Base-by-base conservation (phyloP, 2,888 invertebrate genomes). In the Thereva nobilitata region DNA sequence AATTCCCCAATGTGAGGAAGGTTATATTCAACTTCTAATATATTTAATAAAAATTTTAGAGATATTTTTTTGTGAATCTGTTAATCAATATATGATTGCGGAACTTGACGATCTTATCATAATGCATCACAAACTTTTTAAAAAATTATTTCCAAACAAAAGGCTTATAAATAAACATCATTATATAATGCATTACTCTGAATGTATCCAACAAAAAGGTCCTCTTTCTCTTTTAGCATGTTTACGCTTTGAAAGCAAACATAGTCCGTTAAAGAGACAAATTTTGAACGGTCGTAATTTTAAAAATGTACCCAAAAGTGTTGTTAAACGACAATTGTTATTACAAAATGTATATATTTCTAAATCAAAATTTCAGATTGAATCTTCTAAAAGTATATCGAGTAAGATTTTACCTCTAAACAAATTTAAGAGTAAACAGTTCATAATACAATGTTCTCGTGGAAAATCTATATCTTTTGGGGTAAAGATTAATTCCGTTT, bases 231-330 rank as follows among this genome's bases (percentile, higher is more conserved):
- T 42, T n/a, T 53, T 42, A 5, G 54, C 64, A 10, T 55, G 64
- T 37, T 9, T 64, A 6, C n/a, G 55, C 4, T 64, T 42, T 7
- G 64, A 64, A 64, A 64, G 64, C 37, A 64, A 64, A 40, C 64
- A 64, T 35, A 64, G 64, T 37, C n/a, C 12, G 4, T 54, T 64
- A 37, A 64, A 64, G 9, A 34, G 34, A 12, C 64, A 64, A 55
- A 47, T 64, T 37, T 40, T 64, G 10, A 35, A 7, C 8, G 40
- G 44, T 23, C 41, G 42, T 5, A 59, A 59, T 52, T 66, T 57
- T 57, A 66, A 66, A 49, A 66, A 66, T 44, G 10, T 66, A 10
- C 66, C 57, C 38, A 66, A 52, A 34, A 64, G 64, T 54, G 38
- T 64, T 5, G 56, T 37, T 4, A 66, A 66, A 40, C 8, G 56